These are phyloP conservation scores for Plagiodera versicolora DNA, from an alignment of 2,888 invertebrate genomes.

Conservation along the genomic window DNA sequence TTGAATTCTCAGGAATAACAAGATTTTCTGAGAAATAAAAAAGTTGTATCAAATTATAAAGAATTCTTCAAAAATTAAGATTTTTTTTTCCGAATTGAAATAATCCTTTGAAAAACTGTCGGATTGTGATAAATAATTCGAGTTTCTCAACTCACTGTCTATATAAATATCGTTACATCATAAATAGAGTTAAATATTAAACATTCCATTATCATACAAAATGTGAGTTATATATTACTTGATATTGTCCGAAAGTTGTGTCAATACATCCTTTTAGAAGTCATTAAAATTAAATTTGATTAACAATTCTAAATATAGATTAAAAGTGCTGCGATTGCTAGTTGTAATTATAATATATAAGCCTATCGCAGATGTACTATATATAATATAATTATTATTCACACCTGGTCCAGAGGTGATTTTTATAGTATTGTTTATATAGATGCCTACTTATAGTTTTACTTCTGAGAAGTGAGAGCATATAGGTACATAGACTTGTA, in stretches of 20 bases:
- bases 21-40: no score
- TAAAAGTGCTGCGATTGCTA: constrained; percentile 50
- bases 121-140: constrained; percentile 1
- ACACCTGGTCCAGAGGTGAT: constrained; percentile 50
- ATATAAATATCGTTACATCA: constrained; percentile 47
- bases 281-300: constrained; percentile 42
- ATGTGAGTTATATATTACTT: constrained; percentile 37
- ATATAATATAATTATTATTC: constrained; percentile 44
- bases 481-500: constrained; percentile 38
- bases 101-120: no score
- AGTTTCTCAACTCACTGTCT: constrained; percentile 19
- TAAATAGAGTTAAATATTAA: constrained; percentile 44
- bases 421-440: constrained; percentile 38
- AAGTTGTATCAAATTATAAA: no score
- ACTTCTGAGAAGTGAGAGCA: constrained; percentile 51
- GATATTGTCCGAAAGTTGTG: constrained; percentile 42
- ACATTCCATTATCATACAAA: constrained; percentile 46
- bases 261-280: constrained; percentile 51
- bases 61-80: no score
- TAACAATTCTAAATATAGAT: constrained; percentile 54
- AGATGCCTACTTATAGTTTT: constrained; percentile 39
- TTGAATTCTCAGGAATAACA: no score
- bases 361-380: constrained; percentile 55
- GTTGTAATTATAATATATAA: constrained; percentile 52
- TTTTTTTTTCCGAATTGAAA: no score